phyloP scores from a whole-genome alignment of 2,797 vertebrate species.

The Cheirogaleus major region DNA sequence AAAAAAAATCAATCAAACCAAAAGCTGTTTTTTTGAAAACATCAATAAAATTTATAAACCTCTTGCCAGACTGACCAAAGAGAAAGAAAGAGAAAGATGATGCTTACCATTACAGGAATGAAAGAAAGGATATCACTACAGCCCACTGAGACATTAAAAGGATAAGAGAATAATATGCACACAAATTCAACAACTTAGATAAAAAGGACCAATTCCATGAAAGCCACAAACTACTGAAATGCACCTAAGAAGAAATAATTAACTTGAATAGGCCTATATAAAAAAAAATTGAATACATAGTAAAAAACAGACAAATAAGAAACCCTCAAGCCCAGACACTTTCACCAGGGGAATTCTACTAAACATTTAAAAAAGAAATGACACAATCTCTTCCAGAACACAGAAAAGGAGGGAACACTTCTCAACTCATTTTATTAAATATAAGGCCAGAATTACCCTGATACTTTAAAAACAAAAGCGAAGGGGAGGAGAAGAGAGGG shows the following conservation, averaged over 20 bases:
- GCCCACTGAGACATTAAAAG: background rate
- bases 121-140: background rate
- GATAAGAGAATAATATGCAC: background rate
- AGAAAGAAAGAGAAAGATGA: background rate
- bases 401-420: background rate
- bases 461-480: background rate
- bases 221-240: slow-evolving; percentile 6
- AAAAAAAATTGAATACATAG: background rate
- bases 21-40: background rate
- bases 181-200: background rate
- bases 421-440: background rate
- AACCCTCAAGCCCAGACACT: background rate
- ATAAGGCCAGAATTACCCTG: background rate
- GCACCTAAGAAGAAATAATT: background rate
- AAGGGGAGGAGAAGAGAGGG: no score
- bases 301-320: background rate
- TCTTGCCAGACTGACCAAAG: background rate
- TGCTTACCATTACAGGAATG: background rate
- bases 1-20: background rate
- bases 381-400: slow-evolving; percentile 13
- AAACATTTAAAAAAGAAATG: slow-evolving; percentile 14
- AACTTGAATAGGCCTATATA: background rate
- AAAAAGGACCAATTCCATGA: background rate
- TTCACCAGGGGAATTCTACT: background rate
- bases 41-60: background rate